A percentile compares a stretch with the other conserved stretches of the same genome.
Conservation (phyloP, 1,140 invertebrate species). For the Alviniconcha marisindica region DNA sequence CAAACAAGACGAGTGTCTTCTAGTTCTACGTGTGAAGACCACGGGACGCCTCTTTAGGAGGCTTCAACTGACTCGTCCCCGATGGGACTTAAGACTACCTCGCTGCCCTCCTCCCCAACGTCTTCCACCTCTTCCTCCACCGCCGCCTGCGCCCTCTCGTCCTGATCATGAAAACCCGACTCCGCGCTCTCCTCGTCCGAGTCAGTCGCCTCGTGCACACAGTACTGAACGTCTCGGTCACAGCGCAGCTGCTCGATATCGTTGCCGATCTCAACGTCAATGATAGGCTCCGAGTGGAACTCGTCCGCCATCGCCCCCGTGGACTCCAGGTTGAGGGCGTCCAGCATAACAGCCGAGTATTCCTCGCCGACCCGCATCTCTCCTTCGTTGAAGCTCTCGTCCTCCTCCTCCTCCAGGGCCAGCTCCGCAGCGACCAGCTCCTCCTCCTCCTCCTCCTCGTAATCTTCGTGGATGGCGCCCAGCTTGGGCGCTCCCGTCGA, state of each 20-base stretch:
- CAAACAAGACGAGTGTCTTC: not conserved
- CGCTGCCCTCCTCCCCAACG: not conserved
- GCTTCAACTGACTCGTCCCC: constrained; percentile 19
- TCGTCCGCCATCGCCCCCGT: constrained; percentile 43
- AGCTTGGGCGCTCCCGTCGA: constrained; percentile 97
- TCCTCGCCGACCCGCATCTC: not conserved
- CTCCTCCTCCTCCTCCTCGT: constrained; percentile 60
- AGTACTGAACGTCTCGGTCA: constrained; percentile 67
- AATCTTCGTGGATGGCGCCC: constrained; percentile 91
- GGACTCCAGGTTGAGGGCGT: constrained; percentile 33
- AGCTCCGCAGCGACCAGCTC: constrained; percentile 52
- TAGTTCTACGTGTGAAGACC: not conserved
- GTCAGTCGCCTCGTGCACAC: constrained; percentile 58
- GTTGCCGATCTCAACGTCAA: constrained; percentile 71
- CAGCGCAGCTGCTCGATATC: constrained; percentile 67
- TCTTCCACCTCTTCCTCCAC: constrained; percentile 40
- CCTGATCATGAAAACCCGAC: constrained; percentile 71
- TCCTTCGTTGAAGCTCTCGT: constrained; percentile 17
- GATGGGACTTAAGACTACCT: constrained; percentile 18
- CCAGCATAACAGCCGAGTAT: constrained; percentile 12
- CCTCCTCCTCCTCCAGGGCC: constrained; percentile 52
- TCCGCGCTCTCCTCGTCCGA: constrained; percentile 73
- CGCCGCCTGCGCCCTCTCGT: constrained; percentile 47
- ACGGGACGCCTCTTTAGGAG: no score
- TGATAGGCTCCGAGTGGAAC: constrained; percentile 55